These are phyloP conservation scores for Dromaius novaehollandiae DNA, from an alignment of 2,113 vertebrate species.

Conservation along the genomic window DNA sequence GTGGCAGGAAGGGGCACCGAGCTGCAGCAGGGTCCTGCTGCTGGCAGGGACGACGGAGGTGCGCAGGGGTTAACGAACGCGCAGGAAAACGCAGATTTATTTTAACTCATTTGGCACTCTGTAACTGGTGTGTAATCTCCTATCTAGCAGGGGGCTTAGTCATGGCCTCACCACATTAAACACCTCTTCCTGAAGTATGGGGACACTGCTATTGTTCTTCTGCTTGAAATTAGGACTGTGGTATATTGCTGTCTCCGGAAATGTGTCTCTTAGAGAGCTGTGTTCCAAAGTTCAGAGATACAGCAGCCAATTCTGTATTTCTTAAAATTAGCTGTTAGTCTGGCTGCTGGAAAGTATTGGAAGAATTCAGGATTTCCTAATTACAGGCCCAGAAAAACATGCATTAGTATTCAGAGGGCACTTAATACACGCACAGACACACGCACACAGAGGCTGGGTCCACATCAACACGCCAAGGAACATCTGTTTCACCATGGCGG, in stretches of 20 bases:
- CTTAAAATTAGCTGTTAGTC: not conserved
- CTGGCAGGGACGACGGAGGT: not conserved
- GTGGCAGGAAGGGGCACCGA: not conserved
- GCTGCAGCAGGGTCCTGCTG: not conserved
- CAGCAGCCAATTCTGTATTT: not conserved
- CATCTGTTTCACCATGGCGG: not conserved
- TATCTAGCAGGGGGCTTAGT: rapidly evolving
- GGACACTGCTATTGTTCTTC: not conserved
- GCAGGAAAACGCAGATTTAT: not conserved
- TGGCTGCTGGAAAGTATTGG: not conserved
- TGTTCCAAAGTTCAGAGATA: not conserved
- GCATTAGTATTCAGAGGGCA: not conserved
- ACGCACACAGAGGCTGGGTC: not conserved
- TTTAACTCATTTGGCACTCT: not conserved
- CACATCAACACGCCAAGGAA: not conserved
- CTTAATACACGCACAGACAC: no score
- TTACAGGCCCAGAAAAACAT: not conserved
- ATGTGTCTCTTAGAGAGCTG: rapidly evolving
- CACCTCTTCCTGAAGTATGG: not conserved
- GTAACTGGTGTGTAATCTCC: not conserved
- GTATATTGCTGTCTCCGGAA: not conserved
- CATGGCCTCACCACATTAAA: not conserved
- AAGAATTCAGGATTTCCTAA: not conserved
- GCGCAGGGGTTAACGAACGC: no score
- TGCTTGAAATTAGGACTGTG: not conserved